phyloP scores from a whole-genome alignment of 2,113 vertebrate genomes.

The Gambusia holbrooki region DNA sequence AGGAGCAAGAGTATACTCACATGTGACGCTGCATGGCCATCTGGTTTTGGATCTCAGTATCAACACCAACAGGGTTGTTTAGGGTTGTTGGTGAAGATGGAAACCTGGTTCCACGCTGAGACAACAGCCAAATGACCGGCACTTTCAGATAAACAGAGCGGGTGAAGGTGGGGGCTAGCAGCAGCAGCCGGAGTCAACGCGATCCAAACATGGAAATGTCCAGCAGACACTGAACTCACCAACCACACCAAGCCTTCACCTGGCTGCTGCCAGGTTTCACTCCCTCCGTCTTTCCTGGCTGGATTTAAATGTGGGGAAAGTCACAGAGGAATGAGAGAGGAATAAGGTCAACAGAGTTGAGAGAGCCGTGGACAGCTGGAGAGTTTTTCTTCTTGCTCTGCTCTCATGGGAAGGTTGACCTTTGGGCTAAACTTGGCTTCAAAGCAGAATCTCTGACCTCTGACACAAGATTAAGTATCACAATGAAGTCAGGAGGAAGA shows the following conservation, averaged over 20 bases:
- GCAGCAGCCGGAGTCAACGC: conserved; percentile 32
- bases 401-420: conserved; percentile 21
- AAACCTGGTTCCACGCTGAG: not conserved
- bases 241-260: conserved; percentile 25
- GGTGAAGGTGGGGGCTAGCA: conserved; percentile 2
- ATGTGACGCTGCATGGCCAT: not conserved
- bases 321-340: not conserved
- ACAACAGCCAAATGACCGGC: not conserved
- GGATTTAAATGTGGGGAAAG: conserved; percentile 15
- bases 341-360: conserved; percentile 19
- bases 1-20: conserved; percentile 40
- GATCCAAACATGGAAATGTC: conserved; percentile 59
- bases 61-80: too few relatives aligned
- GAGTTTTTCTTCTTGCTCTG: not conserved
- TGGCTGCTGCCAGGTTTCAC: conserved; percentile 10
- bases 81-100: not conserved
- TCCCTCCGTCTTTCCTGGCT: conserved; percentile 7
- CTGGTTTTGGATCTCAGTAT: not conserved
- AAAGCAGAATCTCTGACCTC: conserved; percentile 29
- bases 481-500: conserved; percentile 13
- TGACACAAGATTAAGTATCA: conserved; percentile 19
- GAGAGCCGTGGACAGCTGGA: too few relatives aligned
- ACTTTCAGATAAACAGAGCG: conserved; percentile 10
- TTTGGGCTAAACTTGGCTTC: conserved; percentile 29
- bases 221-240: conserved; percentile 5